These are phyloP conservation scores for Paramisgurnus dabryanus DNA, from an alignment of 2,113 vertebrate genomes.

Conservation along the genomic window DNA sequence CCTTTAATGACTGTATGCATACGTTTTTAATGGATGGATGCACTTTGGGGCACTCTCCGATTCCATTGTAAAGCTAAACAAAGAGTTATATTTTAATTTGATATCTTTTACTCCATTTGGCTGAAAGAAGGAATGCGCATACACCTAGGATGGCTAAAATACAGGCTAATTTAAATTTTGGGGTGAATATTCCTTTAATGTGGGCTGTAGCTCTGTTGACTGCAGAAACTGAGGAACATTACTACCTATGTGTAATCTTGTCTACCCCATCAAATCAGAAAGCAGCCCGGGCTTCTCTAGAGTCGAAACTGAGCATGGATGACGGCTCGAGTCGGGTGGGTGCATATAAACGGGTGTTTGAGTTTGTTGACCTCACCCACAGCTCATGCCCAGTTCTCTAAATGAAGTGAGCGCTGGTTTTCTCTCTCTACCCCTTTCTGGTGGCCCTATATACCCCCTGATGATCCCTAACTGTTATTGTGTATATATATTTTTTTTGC, in stretches of 20 bases:
- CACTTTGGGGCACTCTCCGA: no score
- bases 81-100: no score
- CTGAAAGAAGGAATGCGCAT: no score
- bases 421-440: neutral
- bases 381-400: conserved; percentile 23
- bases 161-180: no score
- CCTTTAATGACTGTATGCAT: no score
- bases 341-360: conserved; percentile 10
- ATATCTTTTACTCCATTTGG: no score
- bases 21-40: no score
- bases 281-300: conserved; percentile 32
- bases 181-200: neutral
- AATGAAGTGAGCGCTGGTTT: conserved; percentile 25
- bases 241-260: neutral
- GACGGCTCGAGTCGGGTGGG: neutral
- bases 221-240: neutral
- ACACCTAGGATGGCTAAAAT: no score
- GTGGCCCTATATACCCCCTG: conserved; percentile 1
- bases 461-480: neutral
- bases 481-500: neutral
- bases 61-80: no score
- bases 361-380: conserved; percentile 2
- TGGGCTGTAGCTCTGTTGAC: neutral
- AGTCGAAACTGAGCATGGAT: conserved; percentile 15
- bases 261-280: conserved; percentile 10